A percentile compares a stretch with the other conserved stretches of the same genome.
Evolutionary conservation across 2,797 vertebrate genomes (phyloP).

Genomic region (Lycodopsis pacificus): DNA sequence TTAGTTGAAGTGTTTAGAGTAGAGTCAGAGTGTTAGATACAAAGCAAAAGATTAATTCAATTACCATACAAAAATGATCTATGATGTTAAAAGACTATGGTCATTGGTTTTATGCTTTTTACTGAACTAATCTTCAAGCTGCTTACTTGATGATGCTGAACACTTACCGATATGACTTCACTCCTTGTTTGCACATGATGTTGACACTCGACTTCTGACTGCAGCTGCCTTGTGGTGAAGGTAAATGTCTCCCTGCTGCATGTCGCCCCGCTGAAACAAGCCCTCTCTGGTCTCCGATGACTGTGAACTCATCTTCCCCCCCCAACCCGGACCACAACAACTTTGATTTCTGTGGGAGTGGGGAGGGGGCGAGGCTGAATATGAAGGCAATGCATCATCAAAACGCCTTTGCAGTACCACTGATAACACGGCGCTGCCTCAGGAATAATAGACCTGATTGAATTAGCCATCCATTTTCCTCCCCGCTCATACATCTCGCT

Average conservation of each 20-base stretch:
- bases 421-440: slow-evolving; percentile 77
- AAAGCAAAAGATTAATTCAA: too few relatives aligned
- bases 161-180: too few relatives aligned
- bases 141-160: too few relatives aligned
- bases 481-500: slow-evolving; percentile 73
- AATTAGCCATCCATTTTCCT: slow-evolving; percentile 82
- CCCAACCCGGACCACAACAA: slow-evolving; percentile 44
- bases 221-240: slow-evolving; percentile 42
- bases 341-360: slow-evolving; percentile 69
- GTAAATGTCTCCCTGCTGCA: slow-evolving; percentile 38
- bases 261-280: slow-evolving; percentile 51
- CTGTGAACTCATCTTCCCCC: slow-evolving; percentile 10
- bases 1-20: too few relatives aligned
- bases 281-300: slow-evolving; percentile 46
- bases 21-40: too few relatives aligned
- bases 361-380: slow-evolving; percentile 57
- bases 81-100: too few relatives aligned
- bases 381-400: slow-evolving; percentile 83
- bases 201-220: slow-evolving; percentile 39
- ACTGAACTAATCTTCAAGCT: too few relatives aligned
- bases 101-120: too few relatives aligned
- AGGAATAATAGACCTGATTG: slow-evolving; percentile 82
- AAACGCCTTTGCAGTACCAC: slow-evolving; percentile 74
- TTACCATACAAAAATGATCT: too few relatives aligned
- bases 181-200: slow-evolving; percentile 12